A percentile compares a stretch with the other conserved stretches of the same genome.
phyloP scores from a whole-genome alignment of 2,113 vertebrate genomes.

The Myocastor coypus region DNA sequence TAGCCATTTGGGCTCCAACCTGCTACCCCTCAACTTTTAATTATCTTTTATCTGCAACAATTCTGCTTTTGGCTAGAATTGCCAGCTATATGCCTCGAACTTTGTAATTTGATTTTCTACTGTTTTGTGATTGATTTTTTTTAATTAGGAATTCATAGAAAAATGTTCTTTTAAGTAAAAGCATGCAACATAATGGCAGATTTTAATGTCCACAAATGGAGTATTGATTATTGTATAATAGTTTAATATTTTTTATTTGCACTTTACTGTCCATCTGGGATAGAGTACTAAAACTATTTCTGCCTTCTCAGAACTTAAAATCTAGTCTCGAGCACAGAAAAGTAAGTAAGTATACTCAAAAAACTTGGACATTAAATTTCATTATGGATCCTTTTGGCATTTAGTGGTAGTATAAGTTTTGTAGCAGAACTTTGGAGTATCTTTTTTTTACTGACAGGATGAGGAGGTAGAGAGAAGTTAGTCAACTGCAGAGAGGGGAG shows the following conservation, averaged over 20 bases:
- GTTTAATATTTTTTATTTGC: conserved; percentile 22
- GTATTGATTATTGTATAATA: conserved; percentile 60
- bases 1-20: not conserved
- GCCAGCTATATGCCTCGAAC: not conserved
- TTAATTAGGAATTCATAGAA: conserved; percentile 60
- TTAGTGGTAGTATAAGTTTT: conserved; percentile 50
- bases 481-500: not conserved
- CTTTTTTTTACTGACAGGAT: not conserved
- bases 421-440: not conserved
- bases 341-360: conserved; percentile 30
- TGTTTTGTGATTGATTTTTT: conserved; percentile 60
- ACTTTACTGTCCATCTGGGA: not conserved
- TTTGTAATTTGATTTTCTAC: conserved; percentile 49
- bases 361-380: conserved; percentile 22
- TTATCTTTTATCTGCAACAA: conserved; percentile 21
- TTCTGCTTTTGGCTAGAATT: conserved; percentile 15
- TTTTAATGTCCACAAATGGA: conserved; percentile 49
- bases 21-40: not conserved
- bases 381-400: not conserved
- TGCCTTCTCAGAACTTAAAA: conserved; percentile 51
- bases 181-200: not conserved
- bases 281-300: conserved; percentile 18
- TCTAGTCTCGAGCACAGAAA: not conserved
- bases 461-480: no score
- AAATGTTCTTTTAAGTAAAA: conserved; percentile 64